A percentile compares a stretch with the other conserved stretches of the same genome.
These are phyloP conservation scores for Pammene fasciana DNA, from an alignment of 2,888 invertebrate genomes.

Conservation along the genomic window DNA sequence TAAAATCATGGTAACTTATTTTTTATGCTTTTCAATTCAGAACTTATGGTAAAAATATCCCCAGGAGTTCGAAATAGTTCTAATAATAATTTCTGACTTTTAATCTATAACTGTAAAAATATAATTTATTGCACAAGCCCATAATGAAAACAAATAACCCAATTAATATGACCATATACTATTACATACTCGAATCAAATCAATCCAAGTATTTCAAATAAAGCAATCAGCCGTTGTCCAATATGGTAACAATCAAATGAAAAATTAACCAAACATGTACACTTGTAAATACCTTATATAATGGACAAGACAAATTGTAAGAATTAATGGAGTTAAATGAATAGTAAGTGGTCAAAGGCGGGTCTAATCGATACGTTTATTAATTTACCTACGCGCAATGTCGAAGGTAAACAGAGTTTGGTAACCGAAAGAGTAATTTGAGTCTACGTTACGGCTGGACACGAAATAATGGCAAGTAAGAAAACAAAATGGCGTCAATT, in stretches of 20 bases:
- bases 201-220: slow-evolving; percentile 44
- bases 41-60: too few species aligned
- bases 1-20: too few species aligned
- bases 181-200: slow-evolving; percentile 17
- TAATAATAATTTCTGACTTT: background rate
- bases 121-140: slow-evolving; percentile 3
- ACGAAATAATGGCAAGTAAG: slow-evolving; percentile 1
- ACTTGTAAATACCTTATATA: slow-evolving; percentile 63
- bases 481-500: slow-evolving; percentile 1
- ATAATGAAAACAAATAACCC: slow-evolving; percentile 12
- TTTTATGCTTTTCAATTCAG: too few species aligned
- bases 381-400: slow-evolving; percentile 27
- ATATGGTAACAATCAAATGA: slow-evolving; percentile 54
- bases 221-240: slow-evolving; percentile 49
- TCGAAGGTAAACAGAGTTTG: slow-evolving; percentile 12
- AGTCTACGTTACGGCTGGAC: background rate
- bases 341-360: slow-evolving; percentile 54
- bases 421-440: slow-evolving; percentile 5
- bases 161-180: slow-evolving; percentile 19
- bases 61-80: too few species aligned
- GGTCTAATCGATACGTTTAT: slow-evolving; percentile 33
- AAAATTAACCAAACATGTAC: slow-evolving; percentile 55
- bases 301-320: slow-evolving; percentile 65
- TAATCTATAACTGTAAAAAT: background rate
- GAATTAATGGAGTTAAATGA: slow-evolving; percentile 59